These are phyloP conservation scores for Calyptommatus sinebrachiatus DNA, from an alignment of 2,113 vertebrate genomes.

Conservation along the genomic window DNA sequence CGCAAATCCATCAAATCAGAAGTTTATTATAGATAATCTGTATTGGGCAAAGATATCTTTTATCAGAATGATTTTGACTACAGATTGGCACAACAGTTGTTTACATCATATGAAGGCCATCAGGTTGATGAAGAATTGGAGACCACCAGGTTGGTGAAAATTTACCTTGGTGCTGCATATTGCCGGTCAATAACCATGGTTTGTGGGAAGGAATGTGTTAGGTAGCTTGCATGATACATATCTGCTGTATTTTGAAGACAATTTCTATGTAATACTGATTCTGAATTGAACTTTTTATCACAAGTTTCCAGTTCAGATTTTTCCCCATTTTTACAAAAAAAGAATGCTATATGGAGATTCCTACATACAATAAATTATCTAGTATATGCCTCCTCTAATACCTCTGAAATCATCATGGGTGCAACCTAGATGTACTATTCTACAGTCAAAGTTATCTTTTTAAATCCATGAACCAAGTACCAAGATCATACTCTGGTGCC, in stretches of 20 bases:
- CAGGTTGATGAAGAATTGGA: not conserved
- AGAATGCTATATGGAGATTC: conserved; percentile 53
- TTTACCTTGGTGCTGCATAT: not conserved
- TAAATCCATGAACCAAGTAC: not conserved
- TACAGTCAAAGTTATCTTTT: not conserved
- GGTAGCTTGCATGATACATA: conserved; percentile 16
- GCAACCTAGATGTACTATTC: not conserved
- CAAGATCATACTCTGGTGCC: not conserved
- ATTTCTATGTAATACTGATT: conserved; percentile 19
- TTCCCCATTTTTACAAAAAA: conserved; percentile 26
- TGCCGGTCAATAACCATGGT: not conserved
- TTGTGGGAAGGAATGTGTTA: not conserved
- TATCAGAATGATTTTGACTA: too few species aligned
- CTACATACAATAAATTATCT: conserved; percentile 31
- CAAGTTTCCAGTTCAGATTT: not conserved
- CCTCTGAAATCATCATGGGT: not conserved
- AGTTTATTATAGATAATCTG: not conserved
- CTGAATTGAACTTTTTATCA: conserved; percentile 36
- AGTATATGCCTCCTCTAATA: not conserved
- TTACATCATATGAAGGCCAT: too few species aligned
- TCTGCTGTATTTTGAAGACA: not conserved
- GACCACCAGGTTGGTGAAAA: not conserved
- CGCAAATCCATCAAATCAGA: conserved; percentile 14
- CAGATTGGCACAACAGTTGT: too few species aligned
- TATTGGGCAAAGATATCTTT: too few species aligned